Evolutionary conservation across 2,113 vertebrate species (phyloP).

Genomic region (Tachysurus vachellii): DNA sequence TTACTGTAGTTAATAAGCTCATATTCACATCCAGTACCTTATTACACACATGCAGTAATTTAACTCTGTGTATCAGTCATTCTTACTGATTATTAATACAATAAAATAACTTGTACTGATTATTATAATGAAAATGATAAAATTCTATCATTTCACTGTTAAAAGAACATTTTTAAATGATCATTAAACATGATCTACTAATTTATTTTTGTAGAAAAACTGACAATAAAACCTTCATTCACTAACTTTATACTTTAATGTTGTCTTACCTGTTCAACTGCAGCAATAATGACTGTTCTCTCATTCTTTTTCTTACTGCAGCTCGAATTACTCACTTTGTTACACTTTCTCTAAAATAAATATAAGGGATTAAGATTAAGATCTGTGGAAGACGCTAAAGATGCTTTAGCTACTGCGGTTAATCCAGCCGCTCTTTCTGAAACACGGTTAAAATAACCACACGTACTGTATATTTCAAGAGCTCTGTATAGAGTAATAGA

Average conservation of each 20-base stretch:
- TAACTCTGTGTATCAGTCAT: not conserved
- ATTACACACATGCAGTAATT: not conserved
- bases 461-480: no score
- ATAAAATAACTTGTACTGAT: not conserved
- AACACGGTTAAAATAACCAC: no score
- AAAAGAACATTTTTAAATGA: no score
- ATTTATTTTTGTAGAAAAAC: no score
- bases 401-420: no score
- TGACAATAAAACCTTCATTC: not conserved
- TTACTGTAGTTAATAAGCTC: not conserved
- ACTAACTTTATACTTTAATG: no score
- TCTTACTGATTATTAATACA: not conserved
- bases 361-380: not conserved
- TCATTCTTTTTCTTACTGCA: not conserved
- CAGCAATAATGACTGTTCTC: no score
- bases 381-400: no score
- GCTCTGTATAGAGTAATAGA: no score
- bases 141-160: not conserved
- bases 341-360: not conserved
- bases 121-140: not conserved
- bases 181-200: not conserved
- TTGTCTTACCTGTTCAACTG: no score
- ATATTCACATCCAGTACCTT: not conserved
- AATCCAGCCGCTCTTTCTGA: no score
- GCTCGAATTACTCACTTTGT: not conserved